phyloP scores from a whole-genome alignment of 1,140 invertebrate species.

The Diplogasteroides magnus region DNA sequence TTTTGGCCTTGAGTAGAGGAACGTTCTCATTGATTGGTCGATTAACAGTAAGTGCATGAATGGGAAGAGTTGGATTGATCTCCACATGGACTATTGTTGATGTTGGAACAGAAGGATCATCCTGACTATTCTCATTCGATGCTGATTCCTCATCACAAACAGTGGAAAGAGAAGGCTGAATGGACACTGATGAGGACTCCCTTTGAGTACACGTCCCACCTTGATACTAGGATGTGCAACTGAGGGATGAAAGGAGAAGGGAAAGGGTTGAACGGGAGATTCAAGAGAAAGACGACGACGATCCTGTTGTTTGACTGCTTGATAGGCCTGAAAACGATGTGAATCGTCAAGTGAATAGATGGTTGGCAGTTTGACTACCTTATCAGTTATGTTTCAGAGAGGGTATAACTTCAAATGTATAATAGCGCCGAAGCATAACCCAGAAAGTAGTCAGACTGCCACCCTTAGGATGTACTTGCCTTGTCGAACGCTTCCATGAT shows the following conservation, averaged over 20 bases:
- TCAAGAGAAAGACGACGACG: not conserved
- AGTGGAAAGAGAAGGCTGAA: not conserved
- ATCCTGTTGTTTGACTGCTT: constrained; percentile 15
- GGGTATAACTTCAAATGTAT: no score
- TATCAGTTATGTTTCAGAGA: no score
- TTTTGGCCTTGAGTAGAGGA: no score
- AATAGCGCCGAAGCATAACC: no score
- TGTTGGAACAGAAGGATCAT: not conserved
- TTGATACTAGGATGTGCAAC: constrained; percentile 5
- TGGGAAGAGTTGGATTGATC: not conserved
- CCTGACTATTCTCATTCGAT: not conserved
- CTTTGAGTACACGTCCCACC: not conserved
- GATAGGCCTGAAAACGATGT: constrained; percentile 18
- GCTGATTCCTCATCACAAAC: not conserved
- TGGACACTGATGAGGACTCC: not conserved
- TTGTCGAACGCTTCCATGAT: constrained; percentile 32
- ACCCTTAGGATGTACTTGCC: constrained; percentile 2
- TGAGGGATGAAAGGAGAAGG: constrained; percentile 14
- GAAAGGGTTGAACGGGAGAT: constrained; percentile 10
- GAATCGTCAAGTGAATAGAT: not conserved
- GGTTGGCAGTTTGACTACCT: not conserved
- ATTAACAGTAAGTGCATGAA: no score
- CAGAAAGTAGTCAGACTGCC: no score
- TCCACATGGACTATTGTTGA: not conserved
- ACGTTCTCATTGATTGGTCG: no score